These are phyloP conservation scores for Philhelius pedissequus DNA, from an alignment of 2,888 invertebrate genomes.

Conservation along the genomic window DNA sequence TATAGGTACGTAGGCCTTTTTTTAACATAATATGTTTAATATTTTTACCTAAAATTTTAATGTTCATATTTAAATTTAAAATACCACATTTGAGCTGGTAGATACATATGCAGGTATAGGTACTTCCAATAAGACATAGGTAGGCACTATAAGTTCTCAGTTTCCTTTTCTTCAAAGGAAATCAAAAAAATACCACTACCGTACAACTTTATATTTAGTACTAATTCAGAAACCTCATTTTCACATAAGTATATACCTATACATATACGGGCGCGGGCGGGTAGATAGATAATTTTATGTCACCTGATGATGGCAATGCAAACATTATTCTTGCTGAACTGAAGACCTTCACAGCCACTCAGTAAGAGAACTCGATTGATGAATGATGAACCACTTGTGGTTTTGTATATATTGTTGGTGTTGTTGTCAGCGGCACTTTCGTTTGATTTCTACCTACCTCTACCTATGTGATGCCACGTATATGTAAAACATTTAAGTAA, in stretches of 20 bases:
- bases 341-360: slow-evolving; percentile 54
- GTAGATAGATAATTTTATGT: slow-evolving; percentile 51
- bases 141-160: not conserved
- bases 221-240: slow-evolving; percentile 32
- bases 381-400: slow-evolving; percentile 62
- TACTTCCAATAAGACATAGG: no score
- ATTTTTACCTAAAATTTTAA: no score
- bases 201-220: slow-evolving; percentile 14
- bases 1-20: no score
- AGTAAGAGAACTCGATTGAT: slow-evolving; percentile 59
- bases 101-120: no score
- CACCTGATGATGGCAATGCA: slow-evolving; percentile 66
- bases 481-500: slow-evolving; percentile 34
- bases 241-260: no score
- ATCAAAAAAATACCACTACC: not conserved
- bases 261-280: no score
- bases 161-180: not conserved
- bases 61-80: no score
- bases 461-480: no score
- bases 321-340: slow-evolving; percentile 59
- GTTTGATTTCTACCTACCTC: slow-evolving; percentile 34
- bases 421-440: slow-evolving; percentile 41
- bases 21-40: no score
- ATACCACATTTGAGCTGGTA: no score
- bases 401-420: slow-evolving; percentile 21